These are phyloP conservation scores for Channallabes apus DNA, from an alignment of 2,797 vertebrate genomes.

Conservation along the genomic window DNA sequence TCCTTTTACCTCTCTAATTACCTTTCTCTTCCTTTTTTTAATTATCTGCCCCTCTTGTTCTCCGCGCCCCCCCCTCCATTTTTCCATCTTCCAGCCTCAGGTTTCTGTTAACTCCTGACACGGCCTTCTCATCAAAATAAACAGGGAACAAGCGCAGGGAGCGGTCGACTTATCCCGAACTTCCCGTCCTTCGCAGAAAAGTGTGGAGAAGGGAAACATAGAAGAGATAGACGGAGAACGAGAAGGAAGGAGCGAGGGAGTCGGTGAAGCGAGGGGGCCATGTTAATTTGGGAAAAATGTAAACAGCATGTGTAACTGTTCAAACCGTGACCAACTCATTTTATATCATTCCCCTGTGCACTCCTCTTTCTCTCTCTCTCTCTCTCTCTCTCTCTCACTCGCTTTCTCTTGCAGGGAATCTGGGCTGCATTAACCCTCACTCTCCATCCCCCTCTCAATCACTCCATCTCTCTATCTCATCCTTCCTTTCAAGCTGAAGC, in stretches of 20 bases:
- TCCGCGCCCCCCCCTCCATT: slow-evolving; percentile 28
- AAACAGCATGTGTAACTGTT: slow-evolving; percentile 88
- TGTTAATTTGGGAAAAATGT: slow-evolving; percentile 88
- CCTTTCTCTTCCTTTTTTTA: slow-evolving; percentile 69
- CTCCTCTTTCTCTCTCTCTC: slow-evolving; percentile 56
- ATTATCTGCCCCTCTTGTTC: slow-evolving; percentile 64
- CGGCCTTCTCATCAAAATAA: slow-evolving; percentile 55
- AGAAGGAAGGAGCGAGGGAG: slow-evolving; percentile 55
- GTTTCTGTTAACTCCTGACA: slow-evolving; percentile 50
- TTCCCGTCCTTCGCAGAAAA: slow-evolving; percentile 34
- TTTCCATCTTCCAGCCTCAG: slow-evolving; percentile 53
- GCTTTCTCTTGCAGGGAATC: slow-evolving; percentile 62
- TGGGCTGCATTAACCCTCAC: slow-evolving; percentile 66
- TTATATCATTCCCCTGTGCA: slow-evolving; percentile 78
- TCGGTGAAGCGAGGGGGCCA: slow-evolving; percentile 78
- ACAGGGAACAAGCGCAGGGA: slow-evolving; percentile 53
- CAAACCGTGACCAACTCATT: slow-evolving; percentile 86
- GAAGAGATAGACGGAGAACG: slow-evolving; percentile 52
- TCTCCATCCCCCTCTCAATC: slow-evolving; percentile 58
- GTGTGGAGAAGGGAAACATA: slow-evolving; percentile 49
- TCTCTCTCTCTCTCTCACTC: slow-evolving; percentile 53
- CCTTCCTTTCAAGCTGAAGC: slow-evolving; percentile 40
- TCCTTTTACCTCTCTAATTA: slow-evolving; percentile 65
- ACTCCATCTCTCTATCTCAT: slow-evolving; percentile 52
- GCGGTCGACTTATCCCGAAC: slow-evolving; percentile 47